phyloP scores from a whole-genome alignment of 2,113 vertebrate species.

The Epinephelus cyanopodus region DNA sequence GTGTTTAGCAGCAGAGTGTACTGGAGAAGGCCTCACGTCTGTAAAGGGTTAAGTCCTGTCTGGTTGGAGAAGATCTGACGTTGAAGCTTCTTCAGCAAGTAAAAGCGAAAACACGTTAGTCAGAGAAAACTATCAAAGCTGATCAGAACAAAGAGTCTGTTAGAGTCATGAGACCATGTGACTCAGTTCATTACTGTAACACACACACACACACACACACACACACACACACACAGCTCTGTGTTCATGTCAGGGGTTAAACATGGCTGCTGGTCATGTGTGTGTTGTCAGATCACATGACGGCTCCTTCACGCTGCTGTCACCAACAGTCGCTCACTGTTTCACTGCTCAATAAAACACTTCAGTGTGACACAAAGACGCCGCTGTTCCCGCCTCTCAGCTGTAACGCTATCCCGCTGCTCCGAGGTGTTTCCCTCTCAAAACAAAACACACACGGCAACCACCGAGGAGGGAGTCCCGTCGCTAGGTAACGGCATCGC shows the following conservation, averaged over 20 bases:
- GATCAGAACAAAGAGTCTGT: conserved; percentile 12
- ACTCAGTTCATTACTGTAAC: conserved; percentile 38
- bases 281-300: conserved; percentile 57
- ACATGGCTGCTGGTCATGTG: conserved; percentile 31
- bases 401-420: not conserved
- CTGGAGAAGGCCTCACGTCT: too few relatives aligned
- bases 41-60: too few relatives aligned
- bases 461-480: conserved; percentile 11
- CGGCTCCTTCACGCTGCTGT: conserved; percentile 19
- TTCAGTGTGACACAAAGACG: conserved; percentile 39
- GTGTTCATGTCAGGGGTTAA: conserved; percentile 35
- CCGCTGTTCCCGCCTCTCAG: not conserved
- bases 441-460: conserved; percentile 24
- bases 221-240: conserved; percentile 8
- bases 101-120: conserved; percentile 3
- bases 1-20: too few relatives aligned
- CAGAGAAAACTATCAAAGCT: not conserved
- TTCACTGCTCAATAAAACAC: conserved; percentile 28
- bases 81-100: too few relatives aligned
- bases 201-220: not conserved
- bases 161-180: conserved; percentile 48
- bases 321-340: conserved; percentile 56
- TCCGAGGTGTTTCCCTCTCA: conserved; percentile 30
- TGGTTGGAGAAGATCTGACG: too few relatives aligned
- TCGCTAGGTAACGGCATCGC: conserved; percentile 11